phyloP scores from a whole-genome alignment of 1,140 invertebrate genomes.

The Hycleus cichorii region DNA sequence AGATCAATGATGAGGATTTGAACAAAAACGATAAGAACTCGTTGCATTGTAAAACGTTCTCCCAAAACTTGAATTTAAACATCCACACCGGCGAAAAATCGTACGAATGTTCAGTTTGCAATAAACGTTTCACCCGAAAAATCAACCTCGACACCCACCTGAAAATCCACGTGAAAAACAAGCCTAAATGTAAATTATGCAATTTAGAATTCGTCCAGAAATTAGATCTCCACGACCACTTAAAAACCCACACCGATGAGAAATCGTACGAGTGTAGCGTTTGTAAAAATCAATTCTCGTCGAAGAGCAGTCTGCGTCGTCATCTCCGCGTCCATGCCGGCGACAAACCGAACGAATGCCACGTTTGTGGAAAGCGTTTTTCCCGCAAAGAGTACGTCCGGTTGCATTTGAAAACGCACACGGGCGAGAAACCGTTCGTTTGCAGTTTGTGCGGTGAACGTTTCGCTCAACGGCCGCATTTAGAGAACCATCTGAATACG shows the following conservation, averaged over 20 bases:
- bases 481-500: slow-evolving; percentile 53
- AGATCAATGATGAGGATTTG: too few relatives aligned
- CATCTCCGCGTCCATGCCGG: slow-evolving; percentile 23
- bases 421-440: slow-evolving; percentile 60
- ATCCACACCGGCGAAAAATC: slow-evolving; percentile 48
- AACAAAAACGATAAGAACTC: too few relatives aligned
- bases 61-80: slow-evolving; percentile 28
- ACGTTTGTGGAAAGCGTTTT: slow-evolving; percentile 2
- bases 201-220: slow-evolving; percentile 32
- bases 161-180: slow-evolving; percentile 32
- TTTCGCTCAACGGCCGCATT: slow-evolving; percentile 35
- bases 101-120: slow-evolving; percentile 64
- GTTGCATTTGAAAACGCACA: slow-evolving; percentile 28
- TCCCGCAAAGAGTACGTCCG: not conserved
- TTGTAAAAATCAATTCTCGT: slow-evolving; percentile 30
- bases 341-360: slow-evolving; percentile 22
- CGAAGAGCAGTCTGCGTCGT: slow-evolving; percentile 22
- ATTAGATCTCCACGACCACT: slow-evolving; percentile 33
- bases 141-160: slow-evolving; percentile 14
- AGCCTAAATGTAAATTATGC: slow-evolving; percentile 29
- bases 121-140: slow-evolving; percentile 59
- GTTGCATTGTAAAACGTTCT: too few relatives aligned
- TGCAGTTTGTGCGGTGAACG: slow-evolving; percentile 61
- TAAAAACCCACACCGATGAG: slow-evolving; percentile 32
- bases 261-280: slow-evolving; percentile 27